These are phyloP conservation scores for Micromesistius poutassou DNA, from an alignment of 2,797 vertebrate genomes.

Conservation along the genomic window DNA sequence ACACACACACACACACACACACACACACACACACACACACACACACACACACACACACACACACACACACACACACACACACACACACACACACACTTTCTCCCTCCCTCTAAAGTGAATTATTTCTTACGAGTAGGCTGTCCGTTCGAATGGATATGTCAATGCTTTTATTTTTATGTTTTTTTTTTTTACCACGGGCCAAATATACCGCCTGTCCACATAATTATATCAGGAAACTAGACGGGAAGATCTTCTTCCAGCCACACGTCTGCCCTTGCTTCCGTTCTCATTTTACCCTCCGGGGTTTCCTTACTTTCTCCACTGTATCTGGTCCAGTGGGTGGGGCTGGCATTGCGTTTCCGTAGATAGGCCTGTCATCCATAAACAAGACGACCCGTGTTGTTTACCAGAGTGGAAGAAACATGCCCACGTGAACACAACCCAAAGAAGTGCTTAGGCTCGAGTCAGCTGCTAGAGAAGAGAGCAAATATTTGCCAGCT, in stretches of 20 bases:
- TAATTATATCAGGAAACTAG: neutral
- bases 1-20: too few relatives aligned
- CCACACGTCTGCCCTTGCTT: neutral
- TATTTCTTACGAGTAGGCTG: too few relatives aligned
- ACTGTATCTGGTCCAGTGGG: neutral
- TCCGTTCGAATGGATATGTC: neutral
- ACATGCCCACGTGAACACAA: neutral
- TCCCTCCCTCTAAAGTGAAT: too few relatives aligned
- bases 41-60: too few relatives aligned
- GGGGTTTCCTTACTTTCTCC: neutral
- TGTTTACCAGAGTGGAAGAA: neutral
- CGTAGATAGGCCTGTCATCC: neutral
- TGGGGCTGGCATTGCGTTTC: neutral
- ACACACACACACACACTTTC: too few relatives aligned
- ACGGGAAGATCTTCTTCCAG: neutral
- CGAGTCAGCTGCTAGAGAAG: neutral
- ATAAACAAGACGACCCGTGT: neutral
- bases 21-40: too few relatives aligned
- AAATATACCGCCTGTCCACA: neutral
- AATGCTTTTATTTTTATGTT: neutral
- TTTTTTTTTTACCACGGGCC: too few relatives aligned
- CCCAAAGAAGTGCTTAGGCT: neutral
- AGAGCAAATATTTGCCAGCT: constrained; percentile 1
- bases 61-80: too few relatives aligned
- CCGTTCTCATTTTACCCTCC: neutral